phyloP scores from a whole-genome alignment of 2,888 invertebrate species.

The Meghimatium bilineatum region DNA sequence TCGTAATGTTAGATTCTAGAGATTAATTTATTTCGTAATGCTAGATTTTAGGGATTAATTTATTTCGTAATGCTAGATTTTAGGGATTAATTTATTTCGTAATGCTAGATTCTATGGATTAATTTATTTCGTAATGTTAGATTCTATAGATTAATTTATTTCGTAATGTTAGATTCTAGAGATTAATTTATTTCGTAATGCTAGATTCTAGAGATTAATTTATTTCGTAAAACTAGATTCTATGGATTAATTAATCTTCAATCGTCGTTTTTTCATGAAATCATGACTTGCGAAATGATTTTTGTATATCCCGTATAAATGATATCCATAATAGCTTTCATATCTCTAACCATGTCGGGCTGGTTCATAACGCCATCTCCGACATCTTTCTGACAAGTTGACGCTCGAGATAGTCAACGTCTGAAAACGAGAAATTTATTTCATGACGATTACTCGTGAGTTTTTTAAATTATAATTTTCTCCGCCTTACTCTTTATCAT shows the following conservation, averaged over 20 bases:
- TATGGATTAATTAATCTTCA: constrained; percentile 1
- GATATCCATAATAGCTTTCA: constrained; percentile 34
- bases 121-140: background rate
- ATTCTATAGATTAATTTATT: constrained; percentile 15
- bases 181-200: too few species aligned
- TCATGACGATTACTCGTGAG: background rate
- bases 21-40: too few species aligned
- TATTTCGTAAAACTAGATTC: background rate
- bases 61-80: too few species aligned
- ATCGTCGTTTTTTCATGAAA: background rate
- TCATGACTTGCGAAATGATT: constrained; percentile 15
- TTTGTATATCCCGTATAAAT: constrained; percentile 17
- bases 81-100: too few species aligned
- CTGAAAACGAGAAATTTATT: constrained; percentile 18
- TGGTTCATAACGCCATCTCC: background rate
- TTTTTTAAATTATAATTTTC: too few species aligned
- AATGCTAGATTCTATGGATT: background rate
- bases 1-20: too few species aligned
- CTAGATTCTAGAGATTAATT: constrained; percentile 19
- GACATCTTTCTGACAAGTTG: constrained; percentile 29
- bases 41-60: constrained; percentile 15
- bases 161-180: too few species aligned
- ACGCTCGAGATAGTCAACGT: background rate
- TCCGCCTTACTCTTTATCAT: too few species aligned
- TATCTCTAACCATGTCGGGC: constrained; percentile 7